phyloP scores from a whole-genome alignment of 2,888 invertebrate species.

The Gari tellinella region DNA sequence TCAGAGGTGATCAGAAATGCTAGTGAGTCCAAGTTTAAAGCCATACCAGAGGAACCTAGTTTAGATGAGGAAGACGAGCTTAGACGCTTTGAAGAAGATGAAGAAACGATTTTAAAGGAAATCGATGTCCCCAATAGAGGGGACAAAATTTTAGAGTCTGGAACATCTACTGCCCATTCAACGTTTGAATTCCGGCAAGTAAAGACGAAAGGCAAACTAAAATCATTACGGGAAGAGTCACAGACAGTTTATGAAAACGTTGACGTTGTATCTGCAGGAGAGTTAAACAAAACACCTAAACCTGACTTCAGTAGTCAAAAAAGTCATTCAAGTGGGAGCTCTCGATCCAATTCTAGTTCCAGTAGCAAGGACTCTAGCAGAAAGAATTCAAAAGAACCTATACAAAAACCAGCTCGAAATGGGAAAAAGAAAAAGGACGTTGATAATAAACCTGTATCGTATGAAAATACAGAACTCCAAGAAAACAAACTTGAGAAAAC shows the following conservation, averaged over 20 bases:
- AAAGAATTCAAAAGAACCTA: constrained; percentile 49
- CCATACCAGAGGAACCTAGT: constrained; percentile 40
- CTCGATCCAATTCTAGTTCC: constrained; percentile 28
- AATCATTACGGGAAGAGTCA: neutral
- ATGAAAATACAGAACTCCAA: neutral
- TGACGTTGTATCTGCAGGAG: neutral
- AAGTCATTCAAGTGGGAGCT: constrained; percentile 13
- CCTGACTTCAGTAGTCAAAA: neutral
- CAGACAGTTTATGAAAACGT: constrained; percentile 13
- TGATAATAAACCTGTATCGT: too few relatives aligned
- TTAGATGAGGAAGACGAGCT: constrained; percentile 11
- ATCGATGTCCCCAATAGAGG: constrained; percentile 32
- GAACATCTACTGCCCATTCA: constrained; percentile 49
- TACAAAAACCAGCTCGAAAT: constrained; percentile 40
- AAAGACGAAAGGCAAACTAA: constrained; percentile 13
- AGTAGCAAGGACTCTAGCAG: constrained; percentile 36
- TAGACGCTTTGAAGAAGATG: constrained; percentile 1
- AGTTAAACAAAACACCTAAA: neutral
- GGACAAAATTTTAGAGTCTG: constrained; percentile 30
- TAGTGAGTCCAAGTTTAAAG: constrained; percentile 47
- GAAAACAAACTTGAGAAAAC: constrained; percentile 4
- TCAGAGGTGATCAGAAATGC: constrained; percentile 52
- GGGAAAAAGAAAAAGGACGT: constrained; percentile 12
- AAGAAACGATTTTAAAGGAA: constrained; percentile 11
- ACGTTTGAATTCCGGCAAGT: constrained; percentile 51